Conservation (phyloP, 2,797 vertebrate species). For the Eupleurogrammus muticus region DNA sequence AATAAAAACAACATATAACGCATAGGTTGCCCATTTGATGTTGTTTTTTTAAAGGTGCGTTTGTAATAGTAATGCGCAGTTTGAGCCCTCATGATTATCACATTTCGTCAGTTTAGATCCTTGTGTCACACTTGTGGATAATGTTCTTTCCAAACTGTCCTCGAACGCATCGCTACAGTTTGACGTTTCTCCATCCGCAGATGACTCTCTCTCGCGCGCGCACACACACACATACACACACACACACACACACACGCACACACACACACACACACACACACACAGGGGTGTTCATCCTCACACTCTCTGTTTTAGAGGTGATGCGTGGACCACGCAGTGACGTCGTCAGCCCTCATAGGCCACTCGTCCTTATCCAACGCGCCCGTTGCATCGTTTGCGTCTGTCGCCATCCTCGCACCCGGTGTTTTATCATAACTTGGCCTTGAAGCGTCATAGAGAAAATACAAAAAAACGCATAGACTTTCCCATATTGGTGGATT, state of each 20-base stretch:
- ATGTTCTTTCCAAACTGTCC: neutral
- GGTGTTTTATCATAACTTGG: neutral
- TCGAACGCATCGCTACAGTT: slow-evolving; percentile 34
- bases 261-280: neutral
- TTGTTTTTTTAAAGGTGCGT: neutral
- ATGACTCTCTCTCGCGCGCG: no score
- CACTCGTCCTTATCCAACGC: neutral
- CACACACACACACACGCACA: no score
- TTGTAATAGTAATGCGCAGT: slow-evolving; percentile 14
- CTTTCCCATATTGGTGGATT: slow-evolving; percentile 15
- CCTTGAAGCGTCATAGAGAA: neutral
- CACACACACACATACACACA: no score
- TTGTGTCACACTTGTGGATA: neutral
- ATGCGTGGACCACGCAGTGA: slow-evolving; percentile 9
- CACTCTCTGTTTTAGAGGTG: slow-evolving; percentile 6
- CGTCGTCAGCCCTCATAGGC: slow-evolving; percentile 52
- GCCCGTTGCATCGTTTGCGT: neutral
- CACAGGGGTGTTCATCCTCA: slow-evolving; percentile 57
- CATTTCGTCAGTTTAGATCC: neutral
- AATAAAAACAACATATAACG: neutral
- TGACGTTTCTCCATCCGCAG: neutral
- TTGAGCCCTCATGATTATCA: slow-evolving; percentile 13
- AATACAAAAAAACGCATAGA: neutral
- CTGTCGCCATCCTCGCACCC: neutral
- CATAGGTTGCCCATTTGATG: neutral